These are phyloP conservation scores for Capreolus pygargus DNA, from an alignment of 2,113 vertebrate species.

Conservation along the genomic window DNA sequence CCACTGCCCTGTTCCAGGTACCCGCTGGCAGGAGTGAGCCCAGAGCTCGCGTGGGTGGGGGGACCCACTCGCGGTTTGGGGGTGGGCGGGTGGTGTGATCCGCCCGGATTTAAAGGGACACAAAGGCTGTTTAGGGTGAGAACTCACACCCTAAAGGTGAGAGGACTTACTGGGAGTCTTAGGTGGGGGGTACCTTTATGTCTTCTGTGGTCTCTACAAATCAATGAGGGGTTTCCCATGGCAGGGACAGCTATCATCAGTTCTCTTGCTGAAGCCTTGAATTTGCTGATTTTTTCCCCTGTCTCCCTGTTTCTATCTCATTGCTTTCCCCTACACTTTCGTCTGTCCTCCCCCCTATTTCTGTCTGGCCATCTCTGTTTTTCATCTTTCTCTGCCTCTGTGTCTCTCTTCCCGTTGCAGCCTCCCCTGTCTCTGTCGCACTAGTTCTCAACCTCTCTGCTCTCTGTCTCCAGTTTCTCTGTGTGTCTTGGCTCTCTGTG, in stretches of 20 bases:
- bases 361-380: not conserved
- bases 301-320: not conserved
- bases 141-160: not conserved
- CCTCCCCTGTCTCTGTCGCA: not conserved
- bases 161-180: not conserved
- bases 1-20: accelerated
- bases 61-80: not conserved
- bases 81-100: not conserved
- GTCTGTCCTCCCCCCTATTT: not conserved
- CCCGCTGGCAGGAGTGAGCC: not conserved
- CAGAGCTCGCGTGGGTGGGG: accelerated
- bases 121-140: not conserved
- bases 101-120: not conserved
- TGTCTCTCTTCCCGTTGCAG: not conserved
- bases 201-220: not conserved
- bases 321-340: not conserved
- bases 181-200: not conserved
- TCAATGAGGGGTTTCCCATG: not conserved
- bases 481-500: not conserved
- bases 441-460: not conserved
- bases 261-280: not conserved
- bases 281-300: not conserved
- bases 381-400: not conserved
- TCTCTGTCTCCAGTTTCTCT: not conserved
- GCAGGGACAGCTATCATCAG: not conserved